Evolutionary conservation across 2,113 vertebrate species (phyloP).

Genomic region (Romanogobio albipinnatus): DNA sequence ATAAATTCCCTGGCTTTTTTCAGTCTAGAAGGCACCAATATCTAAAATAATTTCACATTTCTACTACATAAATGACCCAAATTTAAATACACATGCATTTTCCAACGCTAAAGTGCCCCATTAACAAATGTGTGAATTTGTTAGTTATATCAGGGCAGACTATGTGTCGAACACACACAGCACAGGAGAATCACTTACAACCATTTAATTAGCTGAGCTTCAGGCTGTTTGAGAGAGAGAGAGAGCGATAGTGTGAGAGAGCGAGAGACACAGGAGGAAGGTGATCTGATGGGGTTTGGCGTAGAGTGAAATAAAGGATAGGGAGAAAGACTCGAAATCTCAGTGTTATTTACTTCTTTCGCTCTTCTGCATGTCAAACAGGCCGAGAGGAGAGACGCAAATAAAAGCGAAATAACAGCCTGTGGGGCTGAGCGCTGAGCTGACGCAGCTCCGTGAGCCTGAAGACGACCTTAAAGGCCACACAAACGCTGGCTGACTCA

Average conservation of each 20-base stretch:
- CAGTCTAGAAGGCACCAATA: too few species aligned
- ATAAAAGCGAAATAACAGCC: not conserved
- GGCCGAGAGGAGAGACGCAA: constrained; percentile 35
- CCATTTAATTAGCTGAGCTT: constrained; percentile 78
- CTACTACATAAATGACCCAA: too few species aligned
- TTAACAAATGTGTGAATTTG: not conserved
- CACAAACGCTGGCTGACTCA: not conserved
- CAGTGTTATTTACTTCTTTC: not conserved
- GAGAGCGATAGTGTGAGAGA: not conserved
- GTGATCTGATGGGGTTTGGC: constrained; percentile 53
- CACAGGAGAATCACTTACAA: constrained; percentile 74
- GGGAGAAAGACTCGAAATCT: not conserved
- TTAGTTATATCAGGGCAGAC: not conserved
- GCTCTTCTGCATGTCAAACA: constrained; percentile 4
- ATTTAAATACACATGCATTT: too few species aligned
- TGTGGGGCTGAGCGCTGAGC: not conserved
- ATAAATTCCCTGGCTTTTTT: too few species aligned
- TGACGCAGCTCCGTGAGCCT: not conserved
- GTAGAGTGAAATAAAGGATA: constrained; percentile 49
- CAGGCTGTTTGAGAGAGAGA: constrained; percentile 59
- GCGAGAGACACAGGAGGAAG: not conserved
- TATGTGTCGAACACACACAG: constrained; percentile 56
- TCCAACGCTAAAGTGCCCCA: too few species aligned
- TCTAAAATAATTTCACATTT: too few species aligned
- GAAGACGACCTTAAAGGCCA: constrained; percentile 1